Conservation (phyloP, 2,113 vertebrate species). For the Columbina picui region DNA sequence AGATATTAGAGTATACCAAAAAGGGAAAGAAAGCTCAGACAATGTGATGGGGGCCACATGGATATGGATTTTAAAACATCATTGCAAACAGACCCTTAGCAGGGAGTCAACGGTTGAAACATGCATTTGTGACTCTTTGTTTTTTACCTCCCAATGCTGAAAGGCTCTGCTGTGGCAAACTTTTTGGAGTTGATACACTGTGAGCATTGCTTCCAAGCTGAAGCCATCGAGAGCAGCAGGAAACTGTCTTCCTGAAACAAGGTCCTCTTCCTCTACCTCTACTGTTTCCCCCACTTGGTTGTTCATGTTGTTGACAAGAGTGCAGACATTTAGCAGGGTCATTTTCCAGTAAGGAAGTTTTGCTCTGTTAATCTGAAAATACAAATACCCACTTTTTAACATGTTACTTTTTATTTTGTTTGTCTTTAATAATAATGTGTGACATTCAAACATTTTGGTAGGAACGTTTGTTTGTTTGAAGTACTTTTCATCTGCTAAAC, state of each 20-base stretch:
- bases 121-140: background rate
- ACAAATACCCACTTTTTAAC: background rate
- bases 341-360: constrained; percentile 88
- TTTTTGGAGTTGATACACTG: constrained; percentile 85
- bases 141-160: constrained; percentile 86
- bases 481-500: background rate
- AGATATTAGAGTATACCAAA: background rate
- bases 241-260: constrained; percentile 72
- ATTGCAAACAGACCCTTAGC: background rate
- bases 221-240: constrained; percentile 75
- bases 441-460: background rate
- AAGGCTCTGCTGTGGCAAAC: constrained; percentile 86
- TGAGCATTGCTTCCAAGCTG: constrained; percentile 82
- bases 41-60: background rate
- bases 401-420: background rate
- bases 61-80: background rate
- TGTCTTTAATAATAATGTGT: background rate
- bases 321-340: constrained; percentile 88
- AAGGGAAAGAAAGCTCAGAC: background rate
- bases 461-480: background rate
- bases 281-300: constrained; percentile 68
- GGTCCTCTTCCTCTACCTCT: constrained; percentile 77
- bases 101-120: background rate
- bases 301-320: constrained; percentile 79
- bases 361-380: constrained; percentile 78